These are phyloP conservation scores for Tenualosa thibaudeaui DNA, from an alignment of 2,797 vertebrate species.

Conservation along the genomic window DNA sequence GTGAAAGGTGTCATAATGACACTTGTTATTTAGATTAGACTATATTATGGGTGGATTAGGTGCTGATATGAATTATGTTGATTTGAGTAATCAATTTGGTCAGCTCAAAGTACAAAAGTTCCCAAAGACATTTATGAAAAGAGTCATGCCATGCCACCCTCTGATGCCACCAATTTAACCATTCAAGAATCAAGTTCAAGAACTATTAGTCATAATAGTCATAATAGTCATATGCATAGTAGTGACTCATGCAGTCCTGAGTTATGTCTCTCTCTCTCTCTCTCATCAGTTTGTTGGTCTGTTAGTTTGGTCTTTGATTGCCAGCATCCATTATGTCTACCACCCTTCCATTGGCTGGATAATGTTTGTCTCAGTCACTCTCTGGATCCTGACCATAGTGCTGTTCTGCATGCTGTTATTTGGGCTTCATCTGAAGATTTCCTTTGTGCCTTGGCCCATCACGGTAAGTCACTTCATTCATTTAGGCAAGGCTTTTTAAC, in stretches of 20 bases:
- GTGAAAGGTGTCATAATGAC: too few species aligned
- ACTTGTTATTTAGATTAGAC: background rate
- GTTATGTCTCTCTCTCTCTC: background rate
- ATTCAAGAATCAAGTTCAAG: too few species aligned
- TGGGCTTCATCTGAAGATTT: slow-evolving; percentile 65
- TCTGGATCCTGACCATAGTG: slow-evolving; percentile 84
- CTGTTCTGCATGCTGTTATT: slow-evolving; percentile 80
- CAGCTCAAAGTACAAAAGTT: background rate
- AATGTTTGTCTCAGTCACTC: slow-evolving; percentile 87
- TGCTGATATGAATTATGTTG: background rate
- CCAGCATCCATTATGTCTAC: slow-evolving; percentile 54
- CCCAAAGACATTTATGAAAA: too few species aligned
- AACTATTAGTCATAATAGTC: too few species aligned
- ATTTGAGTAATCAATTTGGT: background rate
- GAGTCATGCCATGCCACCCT: too few species aligned
- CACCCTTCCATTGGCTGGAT: slow-evolving; percentile 82
- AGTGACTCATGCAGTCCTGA: too few species aligned
- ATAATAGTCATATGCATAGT: too few species aligned
- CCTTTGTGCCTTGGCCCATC: slow-evolving; percentile 81
- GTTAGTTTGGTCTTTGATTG: slow-evolving; percentile 87
- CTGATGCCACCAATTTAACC: too few species aligned
- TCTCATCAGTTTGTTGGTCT: slow-evolving; percentile 79
- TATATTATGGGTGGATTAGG: background rate
- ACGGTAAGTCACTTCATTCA: slow-evolving; percentile 68
- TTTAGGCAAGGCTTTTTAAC: background rate